A percentile compares a stretch with the other conserved stretches of the same genome.
Conservation (phyloP, 2,888 invertebrate genomes). For the Plagodis dolabraria region DNA sequence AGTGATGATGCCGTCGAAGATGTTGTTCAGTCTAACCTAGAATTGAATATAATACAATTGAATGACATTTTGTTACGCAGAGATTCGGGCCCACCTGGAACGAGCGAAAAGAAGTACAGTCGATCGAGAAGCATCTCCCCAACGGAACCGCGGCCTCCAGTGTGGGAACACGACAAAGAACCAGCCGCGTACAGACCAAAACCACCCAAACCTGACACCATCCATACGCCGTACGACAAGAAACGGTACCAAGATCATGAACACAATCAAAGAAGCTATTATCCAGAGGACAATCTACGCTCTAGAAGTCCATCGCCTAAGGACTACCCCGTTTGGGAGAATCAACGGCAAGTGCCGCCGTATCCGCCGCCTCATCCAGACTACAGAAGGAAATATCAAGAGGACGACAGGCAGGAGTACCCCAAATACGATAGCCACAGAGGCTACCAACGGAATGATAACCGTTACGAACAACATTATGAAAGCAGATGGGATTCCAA, state of each 20-base stretch:
- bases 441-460: constrained; percentile 28
- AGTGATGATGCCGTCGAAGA: no score
- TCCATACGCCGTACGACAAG: constrained; percentile 20
- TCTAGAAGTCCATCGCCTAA: constrained; percentile 30
- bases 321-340: constrained; percentile 30
- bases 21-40: no score
- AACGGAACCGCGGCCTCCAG: constrained; percentile 48
- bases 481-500: constrained; percentile 50
- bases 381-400: constrained; percentile 24
- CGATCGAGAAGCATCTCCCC: constrained; percentile 64
- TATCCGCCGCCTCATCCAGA: constrained; percentile 16
- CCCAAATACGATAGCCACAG: constrained; percentile 33
- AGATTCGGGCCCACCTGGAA: constrained; percentile 51
- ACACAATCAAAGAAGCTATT: constrained; percentile 21
- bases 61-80: constrained; percentile 40
- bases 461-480: constrained; percentile 38
- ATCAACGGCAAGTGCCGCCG: constrained; percentile 12
- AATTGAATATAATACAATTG: no score
- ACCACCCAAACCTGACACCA: constrained; percentile 26
- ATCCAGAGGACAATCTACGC: constrained; percentile 23
- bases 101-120: constrained; percentile 51
- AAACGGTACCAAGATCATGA: constrained; percentile 32
- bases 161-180: constrained; percentile 38
- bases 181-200: constrained; percentile 10
- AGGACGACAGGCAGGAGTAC: constrained; percentile 27